phyloP scores from a whole-genome alignment of 1,140 invertebrate genomes.

The Brachionus paranguensis region DNA sequence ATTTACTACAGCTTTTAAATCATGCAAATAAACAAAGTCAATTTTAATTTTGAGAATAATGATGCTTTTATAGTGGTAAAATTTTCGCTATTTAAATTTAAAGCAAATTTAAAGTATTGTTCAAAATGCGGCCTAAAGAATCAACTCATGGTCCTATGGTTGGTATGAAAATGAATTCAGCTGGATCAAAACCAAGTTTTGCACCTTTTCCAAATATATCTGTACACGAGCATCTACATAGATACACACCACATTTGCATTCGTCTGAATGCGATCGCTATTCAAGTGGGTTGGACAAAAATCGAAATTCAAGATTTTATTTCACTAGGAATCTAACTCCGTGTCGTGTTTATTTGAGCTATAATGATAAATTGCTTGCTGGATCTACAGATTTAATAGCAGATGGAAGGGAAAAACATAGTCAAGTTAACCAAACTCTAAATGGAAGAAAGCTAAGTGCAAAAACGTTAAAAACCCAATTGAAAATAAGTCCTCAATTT shows the following conservation, averaged over 20 bases:
- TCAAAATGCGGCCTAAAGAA: neutral
- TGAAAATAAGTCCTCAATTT: conserved; percentile 31
- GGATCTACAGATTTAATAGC: neutral
- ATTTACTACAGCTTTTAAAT: neutral
- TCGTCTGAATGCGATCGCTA: neutral
- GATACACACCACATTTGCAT: conserved; percentile 27
- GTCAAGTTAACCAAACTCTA: neutral
- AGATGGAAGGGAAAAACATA: neutral
- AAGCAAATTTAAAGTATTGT: neutral
- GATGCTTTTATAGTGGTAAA: neutral
- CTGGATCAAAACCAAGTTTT: conserved; percentile 1
- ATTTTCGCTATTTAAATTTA: neutral
- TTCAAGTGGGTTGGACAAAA: neutral
- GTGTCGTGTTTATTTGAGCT: conserved; percentile 12
- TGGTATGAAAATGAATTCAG: neutral
- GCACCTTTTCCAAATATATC: neutral
- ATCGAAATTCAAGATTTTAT: conserved; percentile 20
- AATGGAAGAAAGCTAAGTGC: conserved; percentile 20
- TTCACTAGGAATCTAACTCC: neutral
- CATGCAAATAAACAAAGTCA: neutral
- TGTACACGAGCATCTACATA: neutral
- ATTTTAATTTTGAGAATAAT: neutral
- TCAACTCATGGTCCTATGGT: neutral
- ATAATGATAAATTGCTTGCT: conserved; percentile 10
- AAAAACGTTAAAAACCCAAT: conserved; percentile 4